Evolutionary conservation across 1,140 invertebrate genomes (phyloP).

Genomic region (Apis dorsata): DNA sequence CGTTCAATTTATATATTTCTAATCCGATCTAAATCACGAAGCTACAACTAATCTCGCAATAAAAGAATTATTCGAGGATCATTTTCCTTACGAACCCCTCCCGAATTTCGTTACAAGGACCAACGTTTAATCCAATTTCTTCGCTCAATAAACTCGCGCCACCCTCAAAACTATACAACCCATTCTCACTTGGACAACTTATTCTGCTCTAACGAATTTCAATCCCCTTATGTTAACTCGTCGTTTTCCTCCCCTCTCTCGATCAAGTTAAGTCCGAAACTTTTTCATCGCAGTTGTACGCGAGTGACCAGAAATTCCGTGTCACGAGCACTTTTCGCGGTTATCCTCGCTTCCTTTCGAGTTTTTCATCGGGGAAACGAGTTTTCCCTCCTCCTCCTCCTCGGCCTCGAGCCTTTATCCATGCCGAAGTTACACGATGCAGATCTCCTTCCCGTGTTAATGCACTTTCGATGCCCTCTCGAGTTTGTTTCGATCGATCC

Average conservation of each 20-base stretch:
- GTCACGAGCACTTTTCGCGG: not conserved
- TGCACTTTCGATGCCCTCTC: slow-evolving; percentile 58
- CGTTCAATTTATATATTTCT: too few species aligned
- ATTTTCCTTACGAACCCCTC: too few species aligned
- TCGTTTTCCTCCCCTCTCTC: too few species aligned
- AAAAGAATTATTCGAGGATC: too few species aligned
- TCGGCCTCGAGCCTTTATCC: slow-evolving; percentile 19
- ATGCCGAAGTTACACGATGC: slow-evolving; percentile 46
- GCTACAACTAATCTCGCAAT: too few species aligned
- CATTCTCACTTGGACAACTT: not conserved
- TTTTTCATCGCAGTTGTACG: not conserved
- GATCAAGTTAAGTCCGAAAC: not conserved
- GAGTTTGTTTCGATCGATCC: slow-evolving; percentile 27
- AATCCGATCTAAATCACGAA: too few species aligned
- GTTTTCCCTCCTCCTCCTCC: not conserved
- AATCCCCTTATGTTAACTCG: not conserved
- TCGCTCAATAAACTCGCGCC: not conserved
- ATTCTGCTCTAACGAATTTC: not conserved
- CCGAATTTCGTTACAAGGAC: too few species aligned
- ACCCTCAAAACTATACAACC: not conserved
- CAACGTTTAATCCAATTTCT: not conserved
- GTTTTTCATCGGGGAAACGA: slow-evolving; percentile 5
- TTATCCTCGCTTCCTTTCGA: slow-evolving; percentile 18
- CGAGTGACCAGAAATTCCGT: not conserved
- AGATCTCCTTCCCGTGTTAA: slow-evolving; percentile 61